Percentiles rank a stretch among this genome's conserved stretches.
These are phyloP conservation scores for Drosophila subpulchrella DNA, from an alignment of 1,140 invertebrate genomes.

Conservation along the genomic window DNA sequence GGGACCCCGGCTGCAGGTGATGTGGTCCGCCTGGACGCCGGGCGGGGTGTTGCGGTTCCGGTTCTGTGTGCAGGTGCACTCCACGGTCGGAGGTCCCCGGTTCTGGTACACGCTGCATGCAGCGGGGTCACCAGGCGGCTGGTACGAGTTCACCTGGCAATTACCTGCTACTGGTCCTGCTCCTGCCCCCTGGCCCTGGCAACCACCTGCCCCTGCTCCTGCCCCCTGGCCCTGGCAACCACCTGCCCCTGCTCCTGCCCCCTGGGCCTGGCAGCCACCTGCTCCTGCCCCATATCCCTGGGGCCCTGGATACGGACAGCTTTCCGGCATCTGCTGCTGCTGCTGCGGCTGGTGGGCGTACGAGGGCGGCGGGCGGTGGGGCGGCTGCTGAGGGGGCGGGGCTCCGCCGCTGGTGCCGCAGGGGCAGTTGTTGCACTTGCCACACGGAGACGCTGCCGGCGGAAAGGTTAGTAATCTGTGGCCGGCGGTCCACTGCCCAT, in stretches of 20 bases:
- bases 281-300: neutral
- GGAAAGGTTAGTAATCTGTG: neutral
- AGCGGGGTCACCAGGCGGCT: neutral
- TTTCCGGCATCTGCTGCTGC: neutral
- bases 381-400: neutral
- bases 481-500: neutral
- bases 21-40: slow-evolving; percentile 26
- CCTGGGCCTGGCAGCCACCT: neutral
- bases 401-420: slow-evolving; percentile 40
- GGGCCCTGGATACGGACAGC: neutral
- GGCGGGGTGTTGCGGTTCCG: neutral
- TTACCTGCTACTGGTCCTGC: neutral
- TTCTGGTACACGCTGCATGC: slow-evolving; percentile 1
- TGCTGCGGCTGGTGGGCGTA: slow-evolving; percentile 8
- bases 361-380: neutral
- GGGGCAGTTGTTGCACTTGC: slow-evolving; percentile 55
- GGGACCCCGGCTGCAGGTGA: slow-evolving; percentile 33
- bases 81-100: slow-evolving; percentile 2
- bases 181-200: neutral
- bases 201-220: neutral
- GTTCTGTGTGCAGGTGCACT: slow-evolving; percentile 40
- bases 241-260: neutral
- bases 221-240: neutral
- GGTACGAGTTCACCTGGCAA: slow-evolving; percentile 6
- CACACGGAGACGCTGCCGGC: slow-evolving; percentile 43